Base-by-base conservation (phyloP, 2,113 vertebrate genomes). In the Cynopterus brachyotis region DNA sequence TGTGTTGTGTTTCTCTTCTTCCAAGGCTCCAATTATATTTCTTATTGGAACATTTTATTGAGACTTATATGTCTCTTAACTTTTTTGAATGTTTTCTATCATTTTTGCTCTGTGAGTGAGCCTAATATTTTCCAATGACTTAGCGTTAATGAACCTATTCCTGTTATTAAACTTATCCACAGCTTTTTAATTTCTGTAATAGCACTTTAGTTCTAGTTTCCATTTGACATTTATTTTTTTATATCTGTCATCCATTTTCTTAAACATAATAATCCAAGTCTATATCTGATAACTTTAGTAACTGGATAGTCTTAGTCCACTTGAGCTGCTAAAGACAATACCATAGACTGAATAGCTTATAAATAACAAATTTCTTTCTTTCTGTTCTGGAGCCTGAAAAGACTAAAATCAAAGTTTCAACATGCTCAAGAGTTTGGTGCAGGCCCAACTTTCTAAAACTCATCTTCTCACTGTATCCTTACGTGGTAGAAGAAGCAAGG, bases 191-290 rank as follows among this genome's bases (percentile, higher is more conserved):
- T 67, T 72, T 67, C 22, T 82, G 1, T 62, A 64, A 76, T 42
- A 87, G 8, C 6, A 64, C 57, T 92, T 96, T 85, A 76, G 42
- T 87, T 88, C n/a, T 81, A 15, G 8, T 40, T 93, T 93, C 26
- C 37, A 62, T 55, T 45, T 79, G 22, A 40, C 26, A 67, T 59
- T 87, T 89, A 91, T 50, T 16, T 60, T 80, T 96, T n/a, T 89
- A 0, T 91, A 57, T 30, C 26, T 93, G 42, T 50, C n/a, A 70
- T 24, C 8, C 82, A 22, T 73, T 85, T 96, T 76, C 20, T 72
- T 69, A 82, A 88, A 66, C 6, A 66, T 50, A 45, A 92, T 42
- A 70, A 53, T 92, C 35, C 42, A 2, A 93, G 22, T 40, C 8
- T 15, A 47, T 73, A 67, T 60, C 22, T 79, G 5, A 47, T 83